These are phyloP conservation scores for Oxyruncus cristatus DNA, from an alignment of 2,113 vertebrate species.

Conservation along the genomic window DNA sequence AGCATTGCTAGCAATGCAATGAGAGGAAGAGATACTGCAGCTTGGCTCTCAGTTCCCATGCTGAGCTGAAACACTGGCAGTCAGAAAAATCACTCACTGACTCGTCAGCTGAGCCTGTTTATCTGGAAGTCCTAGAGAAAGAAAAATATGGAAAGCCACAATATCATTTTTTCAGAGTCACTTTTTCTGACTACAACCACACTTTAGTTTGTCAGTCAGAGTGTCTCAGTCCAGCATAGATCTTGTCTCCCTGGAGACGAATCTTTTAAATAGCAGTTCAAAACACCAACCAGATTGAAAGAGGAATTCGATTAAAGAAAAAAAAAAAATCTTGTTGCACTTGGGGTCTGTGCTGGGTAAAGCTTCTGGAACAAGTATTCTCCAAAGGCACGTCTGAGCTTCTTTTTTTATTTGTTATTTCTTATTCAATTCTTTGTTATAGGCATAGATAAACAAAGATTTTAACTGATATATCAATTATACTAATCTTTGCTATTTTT, in stretches of 20 bases:
- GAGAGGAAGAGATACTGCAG: neutral
- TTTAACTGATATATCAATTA: neutral
- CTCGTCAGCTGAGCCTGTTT: neutral
- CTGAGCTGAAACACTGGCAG: neutral
- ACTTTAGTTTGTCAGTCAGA: conserved; percentile 40
- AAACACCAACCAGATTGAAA: conserved; percentile 51
- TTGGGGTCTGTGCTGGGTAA: neutral
- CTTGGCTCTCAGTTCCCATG: neutral
- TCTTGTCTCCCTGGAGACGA: conserved; percentile 57
- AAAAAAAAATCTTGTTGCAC: neutral
- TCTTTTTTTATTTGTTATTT: neutral
- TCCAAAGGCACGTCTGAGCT: neutral
- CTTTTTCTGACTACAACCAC: neutral
- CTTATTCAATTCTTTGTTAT: neutral
- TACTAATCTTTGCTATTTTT: neutral
- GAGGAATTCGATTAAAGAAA: conserved; percentile 32
- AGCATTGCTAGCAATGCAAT: neutral
- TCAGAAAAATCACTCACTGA: neutral
- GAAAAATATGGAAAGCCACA: neutral
- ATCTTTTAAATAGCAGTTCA: conserved; percentile 50
- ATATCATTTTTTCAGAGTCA: conserved; percentile 30
- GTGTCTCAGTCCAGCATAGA: neutral
- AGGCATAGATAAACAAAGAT: neutral
- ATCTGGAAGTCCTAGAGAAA: neutral
- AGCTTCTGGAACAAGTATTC: neutral